Evolutionary conservation across 2,113 vertebrate genomes (phyloP).

Genomic region (Mastomys coucha): DNA sequence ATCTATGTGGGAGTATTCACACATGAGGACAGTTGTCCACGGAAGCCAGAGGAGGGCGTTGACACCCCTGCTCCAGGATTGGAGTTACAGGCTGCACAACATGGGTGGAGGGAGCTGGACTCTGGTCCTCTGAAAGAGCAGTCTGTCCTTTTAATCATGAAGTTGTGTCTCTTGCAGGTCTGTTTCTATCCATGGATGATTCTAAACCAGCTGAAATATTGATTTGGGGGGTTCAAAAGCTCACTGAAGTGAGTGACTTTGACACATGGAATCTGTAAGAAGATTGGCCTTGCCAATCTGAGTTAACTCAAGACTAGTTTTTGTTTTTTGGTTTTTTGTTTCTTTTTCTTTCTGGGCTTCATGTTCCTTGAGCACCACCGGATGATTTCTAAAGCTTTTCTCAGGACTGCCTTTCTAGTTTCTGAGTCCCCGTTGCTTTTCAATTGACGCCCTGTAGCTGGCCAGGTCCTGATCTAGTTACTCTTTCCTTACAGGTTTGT

Average conservation of each 20-base stretch:
- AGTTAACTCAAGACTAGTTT: neutral
- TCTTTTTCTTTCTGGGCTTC: neutral
- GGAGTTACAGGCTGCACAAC: neutral
- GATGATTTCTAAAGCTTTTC: neutral
- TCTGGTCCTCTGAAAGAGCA: neutral
- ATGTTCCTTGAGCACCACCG: neutral
- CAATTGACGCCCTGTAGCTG: neutral
- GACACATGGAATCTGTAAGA: neutral
- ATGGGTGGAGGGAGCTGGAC: neutral
- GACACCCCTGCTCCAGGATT: neutral
- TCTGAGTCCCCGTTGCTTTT: rapidly evolving
- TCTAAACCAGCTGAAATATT: neutral
- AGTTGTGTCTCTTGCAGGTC: neutral
- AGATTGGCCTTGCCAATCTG: neutral
- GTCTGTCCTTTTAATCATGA: neutral
- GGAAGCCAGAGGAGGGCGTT: neutral
- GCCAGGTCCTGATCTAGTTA: rapidly evolving
- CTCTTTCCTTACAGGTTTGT: constrained; percentile 87
- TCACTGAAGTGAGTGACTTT: neutral
- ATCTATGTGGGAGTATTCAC: neutral
- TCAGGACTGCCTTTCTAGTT: neutral
- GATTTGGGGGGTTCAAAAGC: neutral
- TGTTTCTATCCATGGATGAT: neutral
- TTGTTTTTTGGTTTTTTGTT: too few species aligned
- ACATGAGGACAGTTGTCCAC: neutral